Percentiles rank a stretch among this genome's conserved stretches.
These are phyloP conservation scores for Rapana venosa DNA, from an alignment of 2,888 invertebrate species.

Conservation along the genomic window DNA sequence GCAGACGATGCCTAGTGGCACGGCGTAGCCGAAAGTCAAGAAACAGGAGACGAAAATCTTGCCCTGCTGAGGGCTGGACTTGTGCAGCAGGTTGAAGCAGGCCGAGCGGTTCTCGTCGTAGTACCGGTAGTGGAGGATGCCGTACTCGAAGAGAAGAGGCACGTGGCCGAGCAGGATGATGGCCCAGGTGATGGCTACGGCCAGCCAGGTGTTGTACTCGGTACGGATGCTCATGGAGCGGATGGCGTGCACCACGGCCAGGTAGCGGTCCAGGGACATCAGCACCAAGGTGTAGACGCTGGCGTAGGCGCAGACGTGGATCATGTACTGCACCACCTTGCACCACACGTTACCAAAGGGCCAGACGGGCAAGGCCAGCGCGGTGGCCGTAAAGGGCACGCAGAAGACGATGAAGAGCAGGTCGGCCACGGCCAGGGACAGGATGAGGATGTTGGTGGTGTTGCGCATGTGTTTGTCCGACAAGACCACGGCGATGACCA, in stretches of 20 bases:
- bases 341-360: constrained; percentile 94
- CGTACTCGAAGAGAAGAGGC: constrained; percentile 72
- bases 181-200: constrained; percentile 89
- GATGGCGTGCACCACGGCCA: constrained; percentile 96
- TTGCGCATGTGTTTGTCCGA: constrained; percentile 94
- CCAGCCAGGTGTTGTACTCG: constrained; percentile 88
- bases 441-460: constrained; percentile 93
- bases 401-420: constrained; percentile 94
- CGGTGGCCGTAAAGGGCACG: constrained; percentile 94
- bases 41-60: constrained; percentile 78
- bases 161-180: constrained; percentile 81
- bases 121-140: constrained; percentile 76
- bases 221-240: constrained; percentile 91
- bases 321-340: constrained; percentile 92
- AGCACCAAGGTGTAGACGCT: constrained; percentile 95
- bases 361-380: constrained; percentile 92
- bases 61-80: constrained; percentile 31
- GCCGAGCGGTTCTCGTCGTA: constrained; percentile 63
- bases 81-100: constrained; percentile 63
- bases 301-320: constrained; percentile 94
- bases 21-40: constrained; percentile 91
- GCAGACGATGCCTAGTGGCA: constrained; percentile 91
- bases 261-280: constrained; percentile 93
- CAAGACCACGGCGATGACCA: constrained; percentile 92
- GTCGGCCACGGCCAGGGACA: constrained; percentile 93